A percentile compares a stretch with the other conserved stretches of the same genome.
These are phyloP conservation scores for Drosophila infuscata DNA, from an alignment of 2,888 invertebrate species.

Conservation along the genomic window DNA sequence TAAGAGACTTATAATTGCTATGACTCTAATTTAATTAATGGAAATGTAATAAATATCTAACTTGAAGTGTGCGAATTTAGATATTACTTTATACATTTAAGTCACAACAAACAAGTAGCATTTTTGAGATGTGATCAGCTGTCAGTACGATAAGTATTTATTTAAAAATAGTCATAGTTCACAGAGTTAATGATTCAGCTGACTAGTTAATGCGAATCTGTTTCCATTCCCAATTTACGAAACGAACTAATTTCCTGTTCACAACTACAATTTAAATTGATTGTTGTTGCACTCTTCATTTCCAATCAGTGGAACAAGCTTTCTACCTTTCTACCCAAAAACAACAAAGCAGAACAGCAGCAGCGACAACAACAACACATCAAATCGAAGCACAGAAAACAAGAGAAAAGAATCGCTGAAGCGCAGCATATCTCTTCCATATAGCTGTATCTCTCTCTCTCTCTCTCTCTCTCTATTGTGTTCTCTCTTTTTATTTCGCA, in stretches of 20 bases:
- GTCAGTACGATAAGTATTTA: background rate
- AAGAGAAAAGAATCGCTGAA: conserved; percentile 64
- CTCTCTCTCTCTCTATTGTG: background rate
- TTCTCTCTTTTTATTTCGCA: conserved; percentile 7
- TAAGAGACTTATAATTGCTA: conserved; percentile 28
- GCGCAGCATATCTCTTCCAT: conserved; percentile 47
- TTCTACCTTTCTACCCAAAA: conserved; percentile 41
- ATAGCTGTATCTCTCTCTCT: conserved; percentile 20
- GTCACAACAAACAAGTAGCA: background rate
- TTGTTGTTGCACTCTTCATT: conserved; percentile 45
- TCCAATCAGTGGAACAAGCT: conserved; percentile 53
- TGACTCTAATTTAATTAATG: conserved; percentile 19
- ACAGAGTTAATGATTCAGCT: conserved; percentile 9
- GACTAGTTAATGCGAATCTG: conserved; percentile 15
- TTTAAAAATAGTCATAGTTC: background rate
- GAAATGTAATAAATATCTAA: conserved; percentile 4
- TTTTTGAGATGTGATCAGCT: background rate
- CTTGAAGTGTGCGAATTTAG: background rate
- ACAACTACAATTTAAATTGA: conserved; percentile 35
- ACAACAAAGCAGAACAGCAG: conserved; percentile 27
- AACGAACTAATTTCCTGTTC: conserved; percentile 65
- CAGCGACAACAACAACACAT: conserved; percentile 15
- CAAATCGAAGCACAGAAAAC: conserved; percentile 42
- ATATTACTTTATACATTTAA: background rate
- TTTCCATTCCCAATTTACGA: conserved; percentile 17